Percentiles rank a stretch among this genome's conserved stretches.
phyloP scores from a whole-genome alignment of 2,888 invertebrate genomes.

The Agrotis ipsilon region DNA sequence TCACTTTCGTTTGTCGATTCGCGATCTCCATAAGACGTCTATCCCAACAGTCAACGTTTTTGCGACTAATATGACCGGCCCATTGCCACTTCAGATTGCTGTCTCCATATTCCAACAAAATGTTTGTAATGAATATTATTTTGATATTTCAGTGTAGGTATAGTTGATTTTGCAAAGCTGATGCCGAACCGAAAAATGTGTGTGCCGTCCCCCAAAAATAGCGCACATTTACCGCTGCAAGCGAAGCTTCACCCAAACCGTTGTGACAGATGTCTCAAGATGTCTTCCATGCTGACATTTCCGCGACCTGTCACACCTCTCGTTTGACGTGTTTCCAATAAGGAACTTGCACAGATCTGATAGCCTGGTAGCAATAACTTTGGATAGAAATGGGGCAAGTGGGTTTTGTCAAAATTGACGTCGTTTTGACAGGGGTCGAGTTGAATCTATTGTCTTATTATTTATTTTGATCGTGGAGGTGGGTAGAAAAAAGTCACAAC shows the following conservation, averaged over 20 bases:
- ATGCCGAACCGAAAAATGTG: not conserved
- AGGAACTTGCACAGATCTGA: constrained; percentile 61
- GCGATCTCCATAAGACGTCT: no score
- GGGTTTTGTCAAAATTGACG: constrained; percentile 60
- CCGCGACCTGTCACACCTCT: constrained; percentile 70
- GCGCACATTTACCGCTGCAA: constrained; percentile 31
- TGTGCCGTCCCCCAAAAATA: not conserved
- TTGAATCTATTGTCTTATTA: constrained; percentile 29
- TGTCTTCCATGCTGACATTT: constrained; percentile 66
- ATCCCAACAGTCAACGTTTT: no score
- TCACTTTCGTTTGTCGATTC: no score
- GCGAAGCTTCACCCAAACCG: constrained; percentile 39
- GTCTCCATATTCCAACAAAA: no score
- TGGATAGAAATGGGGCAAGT: constrained; percentile 52
- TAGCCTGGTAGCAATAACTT: constrained; percentile 64
- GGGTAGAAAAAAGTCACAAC: not conserved
- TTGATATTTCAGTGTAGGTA: no score
- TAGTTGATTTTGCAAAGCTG: no score
- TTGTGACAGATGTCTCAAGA: constrained; percentile 70
- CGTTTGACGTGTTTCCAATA: constrained; percentile 76
- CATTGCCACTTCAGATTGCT: no score
- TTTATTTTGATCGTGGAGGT: constrained; percentile 35
- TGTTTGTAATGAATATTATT: no score
- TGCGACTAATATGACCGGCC: no score
- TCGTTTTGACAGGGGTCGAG: constrained; percentile 55